Evolutionary conservation across 2,113 vertebrate genomes (phyloP).

Genomic region (Phoxinus phoxinus): DNA sequence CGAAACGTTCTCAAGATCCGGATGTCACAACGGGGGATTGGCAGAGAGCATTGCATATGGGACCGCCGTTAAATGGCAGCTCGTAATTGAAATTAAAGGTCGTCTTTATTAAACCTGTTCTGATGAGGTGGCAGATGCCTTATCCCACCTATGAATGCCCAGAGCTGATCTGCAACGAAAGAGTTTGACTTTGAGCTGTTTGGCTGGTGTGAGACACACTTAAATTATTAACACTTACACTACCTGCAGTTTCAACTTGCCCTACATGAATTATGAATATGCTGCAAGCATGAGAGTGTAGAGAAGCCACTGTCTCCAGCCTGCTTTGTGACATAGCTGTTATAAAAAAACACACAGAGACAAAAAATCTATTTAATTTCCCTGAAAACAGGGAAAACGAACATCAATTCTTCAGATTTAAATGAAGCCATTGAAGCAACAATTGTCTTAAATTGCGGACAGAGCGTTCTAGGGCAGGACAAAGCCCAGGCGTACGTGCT

Average conservation of each 20-base stretch:
- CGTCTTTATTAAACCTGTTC: conserved; percentile 64
- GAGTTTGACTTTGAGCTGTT: conserved; percentile 68
- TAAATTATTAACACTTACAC: conserved; percentile 73
- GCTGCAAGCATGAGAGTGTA: conserved; percentile 18
- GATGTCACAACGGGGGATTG: conserved; percentile 56
- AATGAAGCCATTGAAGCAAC: conserved; percentile 41
- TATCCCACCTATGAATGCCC: conserved; percentile 52
- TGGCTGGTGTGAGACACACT: conserved; percentile 62
- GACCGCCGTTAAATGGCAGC: conserved; percentile 61
- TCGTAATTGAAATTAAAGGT: conserved; percentile 71
- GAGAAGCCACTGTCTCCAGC: conserved; percentile 1
- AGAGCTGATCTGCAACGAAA: conserved; percentile 54
- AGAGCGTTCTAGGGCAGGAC: background rate
- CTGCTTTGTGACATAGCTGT: conserved; percentile 22
- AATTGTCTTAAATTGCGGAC: conserved; percentile 38
- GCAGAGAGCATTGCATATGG: conserved; percentile 40
- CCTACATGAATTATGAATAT: conserved; percentile 67
- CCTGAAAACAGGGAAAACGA: conserved; percentile 19
- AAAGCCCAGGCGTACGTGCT: background rate
- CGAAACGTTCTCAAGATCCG: conserved; percentile 61
- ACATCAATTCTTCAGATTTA: conserved; percentile 28
- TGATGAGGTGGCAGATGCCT: conserved; percentile 64
- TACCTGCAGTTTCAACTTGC: conserved; percentile 66
- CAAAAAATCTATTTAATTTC: conserved; percentile 34
- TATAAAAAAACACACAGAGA: conserved; percentile 13